Conservation (phyloP, 2,113 vertebrate species). For the human region DNA sequence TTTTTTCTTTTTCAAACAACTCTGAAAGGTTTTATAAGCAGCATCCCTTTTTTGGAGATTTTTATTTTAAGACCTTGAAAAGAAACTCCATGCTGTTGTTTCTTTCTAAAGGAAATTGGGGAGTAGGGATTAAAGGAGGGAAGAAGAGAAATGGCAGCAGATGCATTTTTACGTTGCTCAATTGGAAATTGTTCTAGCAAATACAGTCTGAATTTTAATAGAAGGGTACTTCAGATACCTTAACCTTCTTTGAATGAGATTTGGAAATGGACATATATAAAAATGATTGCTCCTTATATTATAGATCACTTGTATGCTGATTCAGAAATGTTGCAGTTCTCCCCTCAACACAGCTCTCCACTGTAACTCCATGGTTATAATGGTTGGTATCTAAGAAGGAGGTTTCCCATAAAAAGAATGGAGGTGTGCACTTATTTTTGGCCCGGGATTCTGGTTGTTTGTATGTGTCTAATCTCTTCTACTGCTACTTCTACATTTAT, state of each 20-base stretch:
- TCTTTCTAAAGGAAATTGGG: conserved; percentile 42
- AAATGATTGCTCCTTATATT: neutral
- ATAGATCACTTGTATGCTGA: neutral
- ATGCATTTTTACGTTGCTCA: neutral
- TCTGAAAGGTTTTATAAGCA: conserved; percentile 51
- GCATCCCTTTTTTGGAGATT: neutral
- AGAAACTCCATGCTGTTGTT: conserved; percentile 35
- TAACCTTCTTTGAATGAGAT: neutral
- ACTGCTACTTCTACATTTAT: neutral
- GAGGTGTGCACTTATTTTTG: neutral
- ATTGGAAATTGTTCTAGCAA: neutral
- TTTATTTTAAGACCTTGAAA: conserved; percentile 60
- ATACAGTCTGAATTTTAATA: neutral
- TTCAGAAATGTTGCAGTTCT: neutral
- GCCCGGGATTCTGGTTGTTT: neutral
- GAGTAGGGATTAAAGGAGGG: neutral
- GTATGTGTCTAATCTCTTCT: neutral
- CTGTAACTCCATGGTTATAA: neutral
- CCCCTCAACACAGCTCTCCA: neutral
- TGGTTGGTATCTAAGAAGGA: neutral
- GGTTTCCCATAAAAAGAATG: neutral
- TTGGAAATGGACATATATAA: neutral
- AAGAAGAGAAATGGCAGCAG: neutral
- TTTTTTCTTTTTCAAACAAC: conserved; percentile 14
- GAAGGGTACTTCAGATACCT: neutral